Base-by-base conservation (phyloP, 2,888 invertebrate species). In the Flexamia atlantica region DNA sequence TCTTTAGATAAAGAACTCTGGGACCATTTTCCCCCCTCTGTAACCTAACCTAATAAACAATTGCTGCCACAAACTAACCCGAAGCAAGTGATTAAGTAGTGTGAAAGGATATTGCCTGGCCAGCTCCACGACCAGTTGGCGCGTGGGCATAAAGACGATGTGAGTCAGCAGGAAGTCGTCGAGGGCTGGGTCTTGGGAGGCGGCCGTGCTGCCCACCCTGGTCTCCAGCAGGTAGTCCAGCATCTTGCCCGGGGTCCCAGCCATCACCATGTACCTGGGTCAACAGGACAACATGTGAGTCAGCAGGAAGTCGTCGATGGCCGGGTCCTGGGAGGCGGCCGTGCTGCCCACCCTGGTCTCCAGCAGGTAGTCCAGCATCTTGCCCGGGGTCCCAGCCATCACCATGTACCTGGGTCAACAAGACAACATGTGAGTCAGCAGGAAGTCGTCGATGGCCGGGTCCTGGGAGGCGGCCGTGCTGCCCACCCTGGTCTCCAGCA, bases 241-340 rank as follows among this genome's bases (percentile, higher is more conserved):
- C 94, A 97, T 96, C 90, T 97, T 97, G 89, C 95, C 94, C 64
- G 96, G 95, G 84, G 95, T 95, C 82, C 96, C 97, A 85, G 96
- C 95, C 95, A 97, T 96, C 87, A 97, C 96, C 88, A 95, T 96
- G 90, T 97, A 97, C 90, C 95, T 95, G 89, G 36, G 36, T 36
- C 5, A 9, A 7, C 5, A 36, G 36, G 36, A 36, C 5, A 36
- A 36, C 9, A 36, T 36, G 36, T 7, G 36, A 9, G 36, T 36
- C 36, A 9, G 4, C 36, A 7, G 9, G 36, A 36, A 9, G 36
- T 36, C 36, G 89, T 96, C 96, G 79, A 96, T 91, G 89, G 96
- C 95, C 76, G 94, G 94, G 91, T 96, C 96, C 70, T 91, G 90
- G 17, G 89, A 88, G 84, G 90, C 91, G 87, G 90, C 91, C 81